Percentiles rank a stretch among this genome's conserved stretches.
Evolutionary conservation across 1,140 invertebrate species (phyloP).

Genomic region (honey bee (Apis mellifera)): DNA sequence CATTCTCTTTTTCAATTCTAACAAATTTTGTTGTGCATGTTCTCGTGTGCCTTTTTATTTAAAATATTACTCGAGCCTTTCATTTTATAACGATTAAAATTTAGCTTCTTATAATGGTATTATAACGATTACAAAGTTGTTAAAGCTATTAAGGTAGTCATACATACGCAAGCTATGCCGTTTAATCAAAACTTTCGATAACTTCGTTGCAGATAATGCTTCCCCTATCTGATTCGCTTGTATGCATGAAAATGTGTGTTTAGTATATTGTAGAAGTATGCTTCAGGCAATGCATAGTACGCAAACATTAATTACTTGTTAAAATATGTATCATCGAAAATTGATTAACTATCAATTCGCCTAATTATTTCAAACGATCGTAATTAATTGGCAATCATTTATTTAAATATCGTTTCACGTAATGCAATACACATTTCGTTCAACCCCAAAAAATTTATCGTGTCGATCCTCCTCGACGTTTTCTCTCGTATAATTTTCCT

Average conservation of each 20-base stretch:
- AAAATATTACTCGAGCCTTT: not conserved
- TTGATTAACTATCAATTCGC: not conserved
- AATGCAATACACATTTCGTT: not conserved
- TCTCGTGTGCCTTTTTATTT: too few relatives aligned
- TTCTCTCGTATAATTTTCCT: not conserved
- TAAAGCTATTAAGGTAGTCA: conserved; percentile 41
- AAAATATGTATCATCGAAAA: not conserved
- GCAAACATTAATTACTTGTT: not conserved
- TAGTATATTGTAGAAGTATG: not conserved
- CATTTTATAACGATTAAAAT: not conserved
- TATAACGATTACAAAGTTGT: conserved; percentile 28
- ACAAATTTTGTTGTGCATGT: conserved; percentile 2
- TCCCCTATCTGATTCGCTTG: conserved; percentile 12
- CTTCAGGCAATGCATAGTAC: not conserved
- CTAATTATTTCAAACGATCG: not conserved
- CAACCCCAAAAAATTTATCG: not conserved
- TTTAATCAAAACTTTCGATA: conserved; percentile 61
- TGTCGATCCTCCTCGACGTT: not conserved
- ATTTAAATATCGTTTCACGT: not conserved
- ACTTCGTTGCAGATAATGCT: conserved; percentile 42
- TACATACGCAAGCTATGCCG: conserved; percentile 22
- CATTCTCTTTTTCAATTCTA: too few relatives aligned
- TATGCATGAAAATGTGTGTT: conserved; percentile 40
- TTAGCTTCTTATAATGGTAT: conserved; percentile 4
- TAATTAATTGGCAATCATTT: not conserved